These are phyloP conservation scores for Cochlearius cochlearius DNA, from an alignment of 2,113 vertebrate species.

Conservation along the genomic window DNA sequence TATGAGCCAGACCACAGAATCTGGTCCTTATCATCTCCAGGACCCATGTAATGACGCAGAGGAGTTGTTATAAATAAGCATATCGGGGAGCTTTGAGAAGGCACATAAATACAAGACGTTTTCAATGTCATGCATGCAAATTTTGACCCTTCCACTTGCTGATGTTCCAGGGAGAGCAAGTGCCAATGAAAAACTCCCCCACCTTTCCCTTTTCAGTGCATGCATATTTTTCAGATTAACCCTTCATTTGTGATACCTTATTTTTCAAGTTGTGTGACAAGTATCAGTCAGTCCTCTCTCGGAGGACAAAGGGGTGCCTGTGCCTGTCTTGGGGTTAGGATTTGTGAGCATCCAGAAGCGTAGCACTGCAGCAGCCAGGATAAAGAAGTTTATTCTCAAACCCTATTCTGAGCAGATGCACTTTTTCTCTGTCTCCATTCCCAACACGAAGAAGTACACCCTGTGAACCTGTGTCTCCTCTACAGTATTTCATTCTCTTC, in stretches of 20 bases:
- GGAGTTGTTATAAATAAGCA: background rate
- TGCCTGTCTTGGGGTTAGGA: background rate
- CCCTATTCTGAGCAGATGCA: background rate
- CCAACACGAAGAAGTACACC: background rate
- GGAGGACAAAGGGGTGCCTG: background rate
- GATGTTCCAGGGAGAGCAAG: background rate
- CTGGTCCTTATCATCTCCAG: background rate
- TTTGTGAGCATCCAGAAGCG: background rate
- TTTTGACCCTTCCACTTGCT: background rate
- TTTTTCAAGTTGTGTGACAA: background rate
- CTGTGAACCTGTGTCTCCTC: background rate
- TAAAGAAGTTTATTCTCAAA: background rate
- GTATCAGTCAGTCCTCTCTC: background rate
- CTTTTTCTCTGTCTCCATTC: background rate
- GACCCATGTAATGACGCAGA: background rate
- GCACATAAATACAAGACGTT: background rate
- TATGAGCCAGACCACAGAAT: background rate
- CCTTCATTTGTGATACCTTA: background rate
- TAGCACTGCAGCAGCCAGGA: background rate
- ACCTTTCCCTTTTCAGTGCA: background rate
- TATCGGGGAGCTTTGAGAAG: background rate
- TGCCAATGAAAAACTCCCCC: background rate
- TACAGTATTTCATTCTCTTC: background rate
- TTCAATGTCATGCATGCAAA: background rate
- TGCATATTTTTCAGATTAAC: background rate